Evolutionary conservation across 2,113 vertebrate genomes (phyloP).

Genomic region (Arizona elegans): DNA sequence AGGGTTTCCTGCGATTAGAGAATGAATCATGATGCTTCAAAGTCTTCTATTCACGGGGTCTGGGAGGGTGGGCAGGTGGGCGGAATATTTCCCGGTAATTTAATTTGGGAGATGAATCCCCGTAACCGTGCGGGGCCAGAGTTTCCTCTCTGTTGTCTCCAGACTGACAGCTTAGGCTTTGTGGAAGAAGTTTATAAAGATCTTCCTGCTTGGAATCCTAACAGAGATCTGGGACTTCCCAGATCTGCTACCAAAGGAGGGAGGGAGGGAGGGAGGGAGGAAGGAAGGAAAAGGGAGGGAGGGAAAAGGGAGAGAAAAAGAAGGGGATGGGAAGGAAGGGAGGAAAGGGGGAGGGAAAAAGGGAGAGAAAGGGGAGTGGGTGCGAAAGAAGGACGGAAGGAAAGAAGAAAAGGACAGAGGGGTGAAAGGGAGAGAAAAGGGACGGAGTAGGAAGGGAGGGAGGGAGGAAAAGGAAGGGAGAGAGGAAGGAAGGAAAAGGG

Average conservation of each 20-base stretch:
- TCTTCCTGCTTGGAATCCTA: background rate
- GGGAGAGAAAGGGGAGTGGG: no score
- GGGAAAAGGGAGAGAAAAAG: no score
- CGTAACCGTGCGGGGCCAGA: background rate
- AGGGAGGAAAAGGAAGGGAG: no score
- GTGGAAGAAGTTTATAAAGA: background rate
- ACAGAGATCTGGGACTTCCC: background rate
- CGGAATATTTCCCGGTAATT: background rate
- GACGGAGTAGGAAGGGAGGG: background rate
- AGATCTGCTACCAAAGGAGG: no score
- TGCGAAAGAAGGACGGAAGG: no score
- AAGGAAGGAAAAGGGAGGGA: no score
- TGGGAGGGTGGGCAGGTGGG: background rate
- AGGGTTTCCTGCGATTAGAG: background rate
- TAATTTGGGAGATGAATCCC: background rate
- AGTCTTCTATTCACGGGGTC: background rate
- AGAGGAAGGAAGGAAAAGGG: no score
- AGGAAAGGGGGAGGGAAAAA: no score
- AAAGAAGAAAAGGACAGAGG: no score
- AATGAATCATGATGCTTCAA: background rate
- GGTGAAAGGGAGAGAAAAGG: no score
- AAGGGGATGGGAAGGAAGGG: no score
- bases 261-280: no score
- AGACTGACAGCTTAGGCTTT: background rate
- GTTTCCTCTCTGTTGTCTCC: background rate